Conservation (phyloP, 2,797 vertebrate genomes). For the Falco concolor region DNA sequence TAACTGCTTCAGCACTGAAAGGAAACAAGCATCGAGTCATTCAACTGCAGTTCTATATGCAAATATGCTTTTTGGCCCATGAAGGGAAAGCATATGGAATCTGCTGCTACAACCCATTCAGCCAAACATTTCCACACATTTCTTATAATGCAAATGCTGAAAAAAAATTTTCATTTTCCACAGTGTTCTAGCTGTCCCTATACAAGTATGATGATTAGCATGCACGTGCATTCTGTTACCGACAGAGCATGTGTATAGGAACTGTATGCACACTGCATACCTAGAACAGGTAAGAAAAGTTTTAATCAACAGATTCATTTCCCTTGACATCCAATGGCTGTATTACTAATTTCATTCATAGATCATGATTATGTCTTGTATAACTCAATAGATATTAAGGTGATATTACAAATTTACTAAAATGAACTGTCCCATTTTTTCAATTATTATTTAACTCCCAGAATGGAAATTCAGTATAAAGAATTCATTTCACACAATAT, state of each 20-base stretch:
- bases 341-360: background rate
- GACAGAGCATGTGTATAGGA: background rate
- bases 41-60: constrained; percentile 68
- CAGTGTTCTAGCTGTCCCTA: background rate
- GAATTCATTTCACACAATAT: background rate
- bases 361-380: background rate
- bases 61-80: constrained; percentile 57
- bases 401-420: background rate
- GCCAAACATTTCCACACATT: constrained; percentile 33
- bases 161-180: background rate
- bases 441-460: background rate
- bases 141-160: constrained; percentile 18
- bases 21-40: constrained; percentile 84
- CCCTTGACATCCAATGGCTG: background rate
- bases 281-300: background rate
- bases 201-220: background rate
- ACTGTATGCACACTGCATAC: background rate
- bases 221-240: background rate
- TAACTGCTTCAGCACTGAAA: constrained; percentile 85
- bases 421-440: background rate
- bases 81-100: constrained; percentile 60
- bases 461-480: background rate
- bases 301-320: background rate
- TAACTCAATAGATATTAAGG: background rate
- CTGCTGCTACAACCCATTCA: background rate